Conservation (phyloP, 2,888 invertebrate species). For the Horisme vitalbata region DNA sequence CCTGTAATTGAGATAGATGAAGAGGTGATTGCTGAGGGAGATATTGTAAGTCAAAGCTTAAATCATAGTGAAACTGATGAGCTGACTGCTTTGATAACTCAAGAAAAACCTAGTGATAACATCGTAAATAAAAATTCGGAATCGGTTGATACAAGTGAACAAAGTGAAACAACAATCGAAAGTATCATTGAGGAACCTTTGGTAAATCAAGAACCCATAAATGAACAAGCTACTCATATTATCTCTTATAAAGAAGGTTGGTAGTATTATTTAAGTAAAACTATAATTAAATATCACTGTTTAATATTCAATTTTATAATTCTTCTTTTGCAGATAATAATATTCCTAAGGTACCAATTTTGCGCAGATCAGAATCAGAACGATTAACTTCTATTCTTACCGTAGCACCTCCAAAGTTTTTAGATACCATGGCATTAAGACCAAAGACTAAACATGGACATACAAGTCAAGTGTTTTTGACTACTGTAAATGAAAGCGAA, state of each 20-base stretch:
- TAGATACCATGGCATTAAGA: slow-evolving; percentile 93
- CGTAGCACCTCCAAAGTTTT: slow-evolving; percentile 84
- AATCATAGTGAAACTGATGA: slow-evolving; percentile 42
- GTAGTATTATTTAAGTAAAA: background rate
- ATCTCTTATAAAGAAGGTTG: slow-evolving; percentile 45
- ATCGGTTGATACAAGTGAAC: slow-evolving; percentile 24
- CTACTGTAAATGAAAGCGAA: slow-evolving; percentile 63
- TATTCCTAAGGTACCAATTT: slow-evolving; percentile 65
- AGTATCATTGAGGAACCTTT: slow-evolving; percentile 32
- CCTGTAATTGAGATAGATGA: slow-evolving; percentile 51
- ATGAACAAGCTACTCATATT: slow-evolving; percentile 14
- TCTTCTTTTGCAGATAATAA: slow-evolving; percentile 66
- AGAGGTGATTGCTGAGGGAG: slow-evolving; percentile 63
- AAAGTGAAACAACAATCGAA: slow-evolving; percentile 39
- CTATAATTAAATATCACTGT: background rate
- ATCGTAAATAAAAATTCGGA: slow-evolving; percentile 42
- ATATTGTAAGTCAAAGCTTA: slow-evolving; percentile 68
- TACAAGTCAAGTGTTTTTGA: slow-evolving; percentile 84
- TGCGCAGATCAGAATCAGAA: slow-evolving; percentile 78
- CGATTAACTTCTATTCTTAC: slow-evolving; percentile 61
- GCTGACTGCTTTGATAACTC: slow-evolving; percentile 46
- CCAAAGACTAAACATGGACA: slow-evolving; percentile 84
- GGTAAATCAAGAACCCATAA: slow-evolving; percentile 30
- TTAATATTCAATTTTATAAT: background rate
- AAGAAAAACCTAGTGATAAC: slow-evolving; percentile 39